Percentiles rank a stretch among this genome's conserved stretches.
phyloP scores from a whole-genome alignment of 2,888 invertebrate species.

The Sialis lutaria region DNA sequence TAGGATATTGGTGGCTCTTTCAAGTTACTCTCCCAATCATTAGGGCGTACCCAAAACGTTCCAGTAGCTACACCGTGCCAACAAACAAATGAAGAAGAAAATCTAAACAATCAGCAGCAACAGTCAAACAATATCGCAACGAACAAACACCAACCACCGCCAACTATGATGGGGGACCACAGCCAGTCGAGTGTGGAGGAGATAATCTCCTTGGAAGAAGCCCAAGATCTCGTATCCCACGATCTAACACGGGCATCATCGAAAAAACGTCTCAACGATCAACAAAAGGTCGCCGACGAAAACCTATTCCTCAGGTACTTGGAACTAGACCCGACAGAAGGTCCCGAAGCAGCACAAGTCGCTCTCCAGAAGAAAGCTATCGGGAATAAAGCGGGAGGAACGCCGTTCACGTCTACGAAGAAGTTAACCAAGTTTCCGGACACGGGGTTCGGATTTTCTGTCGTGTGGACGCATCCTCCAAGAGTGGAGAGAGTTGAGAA shows the following conservation, averaged over 20 bases:
- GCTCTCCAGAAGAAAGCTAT: conserved; percentile 32
- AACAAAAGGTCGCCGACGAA: conserved; percentile 44
- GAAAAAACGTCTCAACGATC: conserved; percentile 37
- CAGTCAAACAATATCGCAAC: neutral
- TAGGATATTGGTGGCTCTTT: conserved; percentile 48
- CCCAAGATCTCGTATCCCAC: conserved; percentile 16
- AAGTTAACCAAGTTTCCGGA: conserved; percentile 27
- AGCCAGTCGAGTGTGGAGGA: conserved; percentile 29
- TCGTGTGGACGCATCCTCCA: conserved; percentile 80
- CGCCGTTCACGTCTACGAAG: conserved; percentile 70
- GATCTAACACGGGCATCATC: conserved; percentile 26
- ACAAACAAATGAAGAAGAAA: conserved; percentile 1
- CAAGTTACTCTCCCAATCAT: conserved; percentile 51
- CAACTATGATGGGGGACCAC: conserved; percentile 23
- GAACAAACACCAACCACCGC: neutral
- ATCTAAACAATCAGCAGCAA: neutral
- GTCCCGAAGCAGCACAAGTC: conserved; percentile 37
- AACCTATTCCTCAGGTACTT: conserved; percentile 54
- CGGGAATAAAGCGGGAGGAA: conserved; percentile 41
- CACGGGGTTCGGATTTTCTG: conserved; percentile 66
- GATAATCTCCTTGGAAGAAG: conserved; percentile 15
- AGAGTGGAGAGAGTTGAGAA: conserved; percentile 70
- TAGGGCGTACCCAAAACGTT: conserved; percentile 17
- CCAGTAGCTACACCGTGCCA: conserved; percentile 10
- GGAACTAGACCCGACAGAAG: conserved; percentile 62